These are phyloP conservation scores for Zaprionus lineosus DNA, from an alignment of 2,888 invertebrate genomes.

Conservation along the genomic window DNA sequence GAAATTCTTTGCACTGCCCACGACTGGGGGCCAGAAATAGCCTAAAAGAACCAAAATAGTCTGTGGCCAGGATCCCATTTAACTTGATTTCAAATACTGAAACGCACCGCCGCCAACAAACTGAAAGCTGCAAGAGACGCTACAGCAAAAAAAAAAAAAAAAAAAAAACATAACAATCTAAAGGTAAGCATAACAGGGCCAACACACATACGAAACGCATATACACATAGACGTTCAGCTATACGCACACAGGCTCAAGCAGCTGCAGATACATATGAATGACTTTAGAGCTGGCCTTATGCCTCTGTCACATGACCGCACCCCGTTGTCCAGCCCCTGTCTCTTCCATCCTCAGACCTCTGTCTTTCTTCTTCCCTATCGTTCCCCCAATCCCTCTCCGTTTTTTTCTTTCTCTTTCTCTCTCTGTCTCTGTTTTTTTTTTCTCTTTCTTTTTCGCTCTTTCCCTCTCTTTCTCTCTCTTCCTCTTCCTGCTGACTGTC, in stretches of 20 bases:
- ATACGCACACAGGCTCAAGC: slow-evolving; percentile 1
- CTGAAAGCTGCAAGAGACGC: slow-evolving; percentile 50
- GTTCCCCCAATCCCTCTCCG: not conserved
- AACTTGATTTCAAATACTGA: slow-evolving; percentile 28
- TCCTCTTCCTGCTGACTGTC: not conserved
- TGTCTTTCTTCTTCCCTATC: not conserved
- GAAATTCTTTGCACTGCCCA: slow-evolving; percentile 66
- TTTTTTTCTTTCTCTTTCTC: not conserved
- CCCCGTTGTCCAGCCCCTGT: slow-evolving; percentile 33
- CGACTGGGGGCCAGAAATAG: slow-evolving; percentile 58
- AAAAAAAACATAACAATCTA: slow-evolving; percentile 26
- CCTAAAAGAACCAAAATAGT: slow-evolving; percentile 21
- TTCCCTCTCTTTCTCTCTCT: slow-evolving; percentile 2
- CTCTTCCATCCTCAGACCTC: not conserved
- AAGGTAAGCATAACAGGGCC: slow-evolving; percentile 54
- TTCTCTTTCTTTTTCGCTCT: not conserved
- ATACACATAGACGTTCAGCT: not conserved
- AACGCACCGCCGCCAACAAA: slow-evolving; percentile 1
- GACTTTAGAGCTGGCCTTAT: slow-evolving; percentile 45
- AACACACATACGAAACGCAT: slow-evolving; percentile 7
- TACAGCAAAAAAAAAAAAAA: slow-evolving; percentile 15
- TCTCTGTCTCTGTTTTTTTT: not conserved
- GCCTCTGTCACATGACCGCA: slow-evolving; percentile 63
- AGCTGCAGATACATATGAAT: slow-evolving; percentile 35
- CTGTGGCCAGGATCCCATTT: slow-evolving; percentile 9